phyloP scores from a whole-genome alignment of 1,140 invertebrate genomes.

The Micrasema longulum region DNA sequence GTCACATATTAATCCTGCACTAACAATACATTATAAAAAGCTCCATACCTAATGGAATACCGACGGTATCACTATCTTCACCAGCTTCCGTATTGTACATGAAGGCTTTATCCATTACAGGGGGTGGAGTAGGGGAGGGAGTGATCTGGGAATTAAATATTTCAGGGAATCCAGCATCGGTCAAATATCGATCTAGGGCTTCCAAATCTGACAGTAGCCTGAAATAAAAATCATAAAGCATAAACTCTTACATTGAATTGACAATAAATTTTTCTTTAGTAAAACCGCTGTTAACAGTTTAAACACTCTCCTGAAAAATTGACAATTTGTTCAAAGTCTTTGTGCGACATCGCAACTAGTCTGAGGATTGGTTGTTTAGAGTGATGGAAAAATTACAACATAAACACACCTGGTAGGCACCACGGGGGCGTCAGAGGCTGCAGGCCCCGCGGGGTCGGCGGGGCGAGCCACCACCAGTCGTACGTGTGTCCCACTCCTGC shows the following conservation, averaged over 20 bases:
- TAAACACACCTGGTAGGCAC: conserved; percentile 72
- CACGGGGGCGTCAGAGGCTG: conserved; percentile 74
- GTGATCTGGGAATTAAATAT: conserved; percentile 72
- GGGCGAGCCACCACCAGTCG: conserved; percentile 93
- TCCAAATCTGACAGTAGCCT: conserved; percentile 84
- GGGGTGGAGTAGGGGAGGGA: conserved; percentile 71
- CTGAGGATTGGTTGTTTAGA: too few species aligned
- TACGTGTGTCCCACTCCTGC: conserved; percentile 93
- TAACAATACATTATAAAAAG: not conserved
- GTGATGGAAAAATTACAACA: too few species aligned
- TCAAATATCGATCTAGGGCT: conserved; percentile 86
- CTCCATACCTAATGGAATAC: conserved; percentile 40
- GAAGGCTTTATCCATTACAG: conserved; percentile 62
- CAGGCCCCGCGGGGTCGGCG: conserved; percentile 76
- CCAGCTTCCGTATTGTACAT: conserved; percentile 47
- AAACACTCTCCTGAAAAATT: too few species aligned
- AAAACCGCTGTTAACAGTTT: too few species aligned
- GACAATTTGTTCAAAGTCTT: too few species aligned
- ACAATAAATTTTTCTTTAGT: too few species aligned
- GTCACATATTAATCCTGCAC: too few species aligned
- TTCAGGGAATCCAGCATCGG: conserved; percentile 82
- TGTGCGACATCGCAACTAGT: too few species aligned
- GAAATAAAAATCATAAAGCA: too few species aligned
- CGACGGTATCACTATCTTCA: conserved; percentile 49
- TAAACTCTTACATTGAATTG: too few species aligned